A percentile compares a stretch with the other conserved stretches of the same genome.
These are phyloP conservation scores for Drosophila busckii DNA, from an alignment of 1,140 invertebrate species.

Conservation along the genomic window DNA sequence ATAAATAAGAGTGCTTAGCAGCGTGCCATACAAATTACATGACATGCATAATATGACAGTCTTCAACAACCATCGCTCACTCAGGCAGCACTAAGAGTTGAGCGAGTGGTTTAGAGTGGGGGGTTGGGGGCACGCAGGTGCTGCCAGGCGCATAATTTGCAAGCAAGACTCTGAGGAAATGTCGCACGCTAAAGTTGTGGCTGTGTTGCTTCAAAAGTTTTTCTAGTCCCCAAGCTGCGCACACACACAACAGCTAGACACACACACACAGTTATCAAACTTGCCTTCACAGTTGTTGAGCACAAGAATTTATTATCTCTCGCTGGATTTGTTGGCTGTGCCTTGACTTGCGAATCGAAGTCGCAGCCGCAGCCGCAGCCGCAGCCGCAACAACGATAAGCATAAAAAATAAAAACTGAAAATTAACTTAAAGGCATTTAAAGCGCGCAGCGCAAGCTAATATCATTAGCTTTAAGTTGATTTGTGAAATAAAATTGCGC, in stretches of 20 bases:
- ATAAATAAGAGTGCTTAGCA: constrained; percentile 43
- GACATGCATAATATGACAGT: constrained; percentile 55
- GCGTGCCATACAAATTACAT: constrained; percentile 48
- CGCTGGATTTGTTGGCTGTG: not conserved
- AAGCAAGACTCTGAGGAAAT: constrained; percentile 50
- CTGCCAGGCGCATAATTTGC: constrained; percentile 61
- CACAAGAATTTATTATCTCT: constrained; percentile 52
- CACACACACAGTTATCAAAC: constrained; percentile 30
- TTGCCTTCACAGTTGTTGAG: constrained; percentile 38
- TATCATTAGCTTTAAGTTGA: constrained; percentile 59
- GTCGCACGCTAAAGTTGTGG: constrained; percentile 53
- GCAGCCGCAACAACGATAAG: too few relatives aligned
- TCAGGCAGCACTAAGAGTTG: not conserved
- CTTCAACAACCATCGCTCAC: constrained; percentile 55
- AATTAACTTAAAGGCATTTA: constrained; percentile 58
- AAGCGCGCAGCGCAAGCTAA: constrained; percentile 38
- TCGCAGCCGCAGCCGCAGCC: too few relatives aligned
- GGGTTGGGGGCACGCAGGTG: constrained; percentile 24
- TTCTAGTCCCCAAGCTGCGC: constrained; percentile 5
- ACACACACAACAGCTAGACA: constrained; percentile 9
- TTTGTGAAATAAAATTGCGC: constrained; percentile 49
- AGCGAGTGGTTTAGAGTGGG: not conserved
- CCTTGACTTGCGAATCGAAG: constrained; percentile 13
- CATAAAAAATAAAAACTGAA: constrained; percentile 7
- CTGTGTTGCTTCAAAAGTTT: constrained; percentile 55